These are phyloP conservation scores for Phortica magna DNA, from an alignment of 2,888 invertebrate species.

Conservation along the genomic window DNA sequence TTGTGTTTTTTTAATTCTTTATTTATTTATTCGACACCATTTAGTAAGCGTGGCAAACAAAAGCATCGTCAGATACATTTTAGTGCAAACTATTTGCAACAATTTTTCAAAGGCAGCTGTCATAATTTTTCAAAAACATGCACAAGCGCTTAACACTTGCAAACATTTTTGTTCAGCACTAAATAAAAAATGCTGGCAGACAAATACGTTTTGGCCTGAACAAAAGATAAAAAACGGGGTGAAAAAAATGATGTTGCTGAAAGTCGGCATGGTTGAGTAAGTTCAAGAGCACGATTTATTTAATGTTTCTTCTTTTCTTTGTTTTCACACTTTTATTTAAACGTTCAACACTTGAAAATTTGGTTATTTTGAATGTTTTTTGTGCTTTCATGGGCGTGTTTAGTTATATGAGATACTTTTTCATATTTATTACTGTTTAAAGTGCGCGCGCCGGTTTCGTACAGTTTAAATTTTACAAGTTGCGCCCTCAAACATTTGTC, in stretches of 20 bases:
- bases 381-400: neutral
- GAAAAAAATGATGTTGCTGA: neutral
- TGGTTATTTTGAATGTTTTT: neutral
- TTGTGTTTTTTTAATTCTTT: neutral
- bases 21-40: neutral
- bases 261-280: no score
- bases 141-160: conserved; percentile 31
- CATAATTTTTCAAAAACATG: conserved; percentile 65
- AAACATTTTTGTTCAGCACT: neutral
- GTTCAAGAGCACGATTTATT: no score
- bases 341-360: neutral
- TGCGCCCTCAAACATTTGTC: no score
- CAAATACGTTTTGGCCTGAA: neutral
- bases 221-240: neutral
- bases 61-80: conserved; percentile 10
- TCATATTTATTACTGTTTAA: neutral
- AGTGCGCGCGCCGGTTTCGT: neutral
- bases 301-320: conserved; percentile 1
- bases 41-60: neutral
- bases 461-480: neutral
- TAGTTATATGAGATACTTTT: neutral
- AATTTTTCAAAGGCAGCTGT: conserved; percentile 73
- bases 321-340: conserved; percentile 1
- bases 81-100: conserved; percentile 67
- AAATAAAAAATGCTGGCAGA: neutral